Evolutionary conservation across 2,797 vertebrate species (phyloP), one percentile per base, ranked within the genome.

Genomic region (Halcyon smyrnensis): DNA sequence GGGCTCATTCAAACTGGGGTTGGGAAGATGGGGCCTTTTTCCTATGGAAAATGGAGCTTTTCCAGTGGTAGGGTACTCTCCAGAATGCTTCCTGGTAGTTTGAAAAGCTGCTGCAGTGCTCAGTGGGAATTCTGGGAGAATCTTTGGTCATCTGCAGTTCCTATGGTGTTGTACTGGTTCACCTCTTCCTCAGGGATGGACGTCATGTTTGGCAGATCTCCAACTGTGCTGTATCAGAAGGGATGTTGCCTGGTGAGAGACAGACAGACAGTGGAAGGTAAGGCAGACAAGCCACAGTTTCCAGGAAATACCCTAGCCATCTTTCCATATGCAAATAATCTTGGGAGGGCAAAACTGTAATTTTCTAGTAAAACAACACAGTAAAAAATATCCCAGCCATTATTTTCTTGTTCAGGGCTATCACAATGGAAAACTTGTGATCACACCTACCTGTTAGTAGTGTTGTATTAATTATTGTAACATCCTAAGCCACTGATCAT

Each of bases 41-140:
- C n/a, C 21, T 48, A 1, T 50, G 48, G 70, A 76, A 79, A 77
- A 45, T 0, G 0, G 32, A 77, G 8, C 18, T 88, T 81, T 94
- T 39, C 27, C 73, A 75, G 32, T 7, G 14, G 28, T 27, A 65
- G 6, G 0, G 0, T 45, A 45, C 32, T 62, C 45, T 30, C 50
- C 45, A 20, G 59, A 85, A 13, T 37, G 46, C 27, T 3, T 41
- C 20, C 6, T 0, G 1, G 34, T 11, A 25, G 28, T 30, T 65
- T 50, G 53, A 62, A 91, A 69, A 54, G 24, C 59, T 39, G 30
- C 84, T 90, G 46, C 24, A 20, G 56, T 18, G 51, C 65, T 68
- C 12, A 41, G 56, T 13, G 65, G 32, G 57, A 39, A 12, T 39
- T 50, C 3, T 5, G 20, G 64, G 32, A 50, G 25, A 71, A 32